Conservation (phyloP, 2,113 vertebrate genomes). For the Macaca fascicularis region T2T-MFA8v1.1 NC_088378.1:9690001-9690500, state of each 20-base stretch:
- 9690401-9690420: slow-evolving; percentile 39
- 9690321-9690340: slow-evolving; percentile 52
- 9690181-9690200: no score
- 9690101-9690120: no score
- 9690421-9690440: neutral
- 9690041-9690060: no score
- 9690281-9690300: slow-evolving; percentile 30
- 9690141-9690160: no score
- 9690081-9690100: no score
- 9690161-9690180: no score
- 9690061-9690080: no score
- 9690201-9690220: neutral
- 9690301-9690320: slow-evolving; percentile 33
- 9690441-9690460: slow-evolving; percentile 11
- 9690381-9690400: slow-evolving; percentile 36
- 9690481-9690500: neutral
- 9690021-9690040: no score
- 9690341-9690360: slow-evolving; percentile 50
- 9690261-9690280: slow-evolving; percentile 15
- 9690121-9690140: no score
- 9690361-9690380: slow-evolving; percentile 59
- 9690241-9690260: slow-evolving; percentile 23
- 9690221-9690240: neutral
- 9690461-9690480: slow-evolving; percentile 28
- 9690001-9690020: no score